phyloP scores from a whole-genome alignment of 2,888 invertebrate species.

The Phanerotoma sp. region DNA sequence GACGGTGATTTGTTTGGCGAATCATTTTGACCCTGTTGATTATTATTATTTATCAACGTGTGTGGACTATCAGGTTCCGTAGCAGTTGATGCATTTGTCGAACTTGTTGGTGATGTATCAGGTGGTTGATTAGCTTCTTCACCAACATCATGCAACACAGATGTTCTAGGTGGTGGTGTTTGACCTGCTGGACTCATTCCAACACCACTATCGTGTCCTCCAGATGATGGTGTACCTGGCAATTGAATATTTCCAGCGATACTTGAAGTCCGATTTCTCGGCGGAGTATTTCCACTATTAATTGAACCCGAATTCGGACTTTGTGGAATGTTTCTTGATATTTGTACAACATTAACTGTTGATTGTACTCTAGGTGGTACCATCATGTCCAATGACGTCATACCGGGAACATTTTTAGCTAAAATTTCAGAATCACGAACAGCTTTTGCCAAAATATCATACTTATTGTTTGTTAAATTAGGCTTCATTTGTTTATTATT shows the following conservation, averaged over 20 bases:
- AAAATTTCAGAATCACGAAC: constrained; percentile 54
- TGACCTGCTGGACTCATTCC: constrained; percentile 56
- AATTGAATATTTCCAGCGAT: constrained; percentile 48
- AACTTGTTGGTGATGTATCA: constrained; percentile 46
- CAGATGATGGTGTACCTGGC: constrained; percentile 53
- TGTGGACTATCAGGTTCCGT: constrained; percentile 47
- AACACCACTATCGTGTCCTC: constrained; percentile 55
- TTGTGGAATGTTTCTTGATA: constrained; percentile 56
- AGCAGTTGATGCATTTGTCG: constrained; percentile 41
- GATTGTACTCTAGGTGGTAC: constrained; percentile 59
- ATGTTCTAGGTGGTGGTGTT: constrained; percentile 51
- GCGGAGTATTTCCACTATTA: constrained; percentile 51
- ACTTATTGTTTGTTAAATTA: constrained; percentile 43
- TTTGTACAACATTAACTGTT: constrained; percentile 65
- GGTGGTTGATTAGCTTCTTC: constrained; percentile 53
- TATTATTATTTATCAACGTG: constrained; percentile 25
- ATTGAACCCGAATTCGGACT: constrained; percentile 50
- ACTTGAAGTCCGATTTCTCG: constrained; percentile 48
- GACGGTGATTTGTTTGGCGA: constrained; percentile 52
- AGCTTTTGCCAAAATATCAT: constrained; percentile 47
- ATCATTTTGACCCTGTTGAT: constrained; percentile 37
- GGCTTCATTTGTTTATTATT: constrained; percentile 35
- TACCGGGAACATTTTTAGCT: constrained; percentile 61
- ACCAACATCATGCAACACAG: constrained; percentile 50
- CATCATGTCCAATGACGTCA: constrained; percentile 64